Base-by-base conservation (phyloP, 2,797 vertebrate genomes). In the Pipistrellus pipistrellus region DNA sequence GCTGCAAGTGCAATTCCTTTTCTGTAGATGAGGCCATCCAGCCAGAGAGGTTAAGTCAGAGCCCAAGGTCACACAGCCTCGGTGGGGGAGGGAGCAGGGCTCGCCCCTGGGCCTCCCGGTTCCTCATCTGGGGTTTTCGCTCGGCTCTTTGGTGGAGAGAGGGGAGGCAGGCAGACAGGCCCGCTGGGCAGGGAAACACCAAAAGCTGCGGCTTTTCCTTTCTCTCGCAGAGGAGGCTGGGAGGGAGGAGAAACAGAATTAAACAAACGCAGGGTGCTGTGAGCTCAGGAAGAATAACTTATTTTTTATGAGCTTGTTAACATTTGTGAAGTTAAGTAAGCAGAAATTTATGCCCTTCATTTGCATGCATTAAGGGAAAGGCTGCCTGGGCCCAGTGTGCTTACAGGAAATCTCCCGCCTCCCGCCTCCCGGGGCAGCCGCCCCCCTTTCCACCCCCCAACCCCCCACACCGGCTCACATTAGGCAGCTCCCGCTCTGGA, bases 241-340 rank as follows among this genome's bases (percentile, higher is more conserved):
- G 82, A 84, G 55, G 55, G 84, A 10, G 87, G 93, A 51, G 87
- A 93, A 80, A 90, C 91, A 96, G 69, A 97, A 98, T 97, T 93
- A 97, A 97, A 97, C 96, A 97, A 97, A 97, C 10, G 84, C 94
- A 4, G 91, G 96, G 87, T 97, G 96, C 76, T 32, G 77, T n/a
- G 95, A 96, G 97, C 97, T 82, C 69, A 94, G 97, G 97, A 98
- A 97, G 96, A 97, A 97, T 96, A 93, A 97, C 96, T 98, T 96
- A 83, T 72, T 78, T 95, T 98, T 98, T 97, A 98, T 96, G 97
- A 96, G 98, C 97, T 98, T 98, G 97, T 98, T 98, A 98, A 97
- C 97, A 97, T 98, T 98, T 97, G 98, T 97, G 97, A 98, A 98
- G 97, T 98, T 98, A 97, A 98, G 97, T 97, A 97, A 98, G 97